Percentiles rank a stretch among this genome's conserved stretches.
Evolutionary conservation across 2,113 vertebrate species (phyloP).

Genomic region (Spermophilus dauricus): DNA sequence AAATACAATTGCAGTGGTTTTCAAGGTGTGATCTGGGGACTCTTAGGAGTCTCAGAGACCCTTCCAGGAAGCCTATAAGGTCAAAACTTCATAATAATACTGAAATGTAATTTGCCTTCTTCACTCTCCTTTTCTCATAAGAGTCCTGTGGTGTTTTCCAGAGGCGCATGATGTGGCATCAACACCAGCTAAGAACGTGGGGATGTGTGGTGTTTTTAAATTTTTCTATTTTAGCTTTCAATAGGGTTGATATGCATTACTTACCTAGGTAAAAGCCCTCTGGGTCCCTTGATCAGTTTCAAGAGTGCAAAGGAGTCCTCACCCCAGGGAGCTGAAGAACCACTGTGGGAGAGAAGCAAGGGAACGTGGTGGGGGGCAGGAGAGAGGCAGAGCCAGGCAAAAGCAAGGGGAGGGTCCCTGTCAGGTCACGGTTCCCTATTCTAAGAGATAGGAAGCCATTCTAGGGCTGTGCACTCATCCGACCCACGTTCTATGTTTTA

Average conservation of each 20-base stretch:
- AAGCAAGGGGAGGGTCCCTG: rapidly evolving
- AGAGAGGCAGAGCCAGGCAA: neutral
- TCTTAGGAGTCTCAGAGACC: neutral
- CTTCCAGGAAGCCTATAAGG: neutral
- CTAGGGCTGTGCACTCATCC: neutral
- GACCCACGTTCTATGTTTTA: neutral
- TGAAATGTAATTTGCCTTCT: neutral
- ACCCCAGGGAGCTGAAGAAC: no score
- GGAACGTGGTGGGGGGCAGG: no score
- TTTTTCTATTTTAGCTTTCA: neutral
- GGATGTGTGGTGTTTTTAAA: neutral
- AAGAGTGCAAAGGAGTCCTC: neutral
- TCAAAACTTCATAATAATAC: neutral
- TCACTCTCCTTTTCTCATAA: neutral
- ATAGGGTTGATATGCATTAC: neutral
- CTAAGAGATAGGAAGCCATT: neutral
- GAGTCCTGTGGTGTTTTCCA: neutral
- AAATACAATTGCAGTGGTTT: neutral
- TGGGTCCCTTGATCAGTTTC: neutral
- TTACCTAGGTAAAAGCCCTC: neutral
- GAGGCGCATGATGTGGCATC: neutral
- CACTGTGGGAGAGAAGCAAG: neutral
- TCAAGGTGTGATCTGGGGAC: neutral
- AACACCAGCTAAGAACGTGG: neutral
- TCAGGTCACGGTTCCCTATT: no score